These are phyloP conservation scores for Kradibia gibbosae DNA, from an alignment of 1,140 invertebrate genomes.

Conservation along the genomic window DNA sequence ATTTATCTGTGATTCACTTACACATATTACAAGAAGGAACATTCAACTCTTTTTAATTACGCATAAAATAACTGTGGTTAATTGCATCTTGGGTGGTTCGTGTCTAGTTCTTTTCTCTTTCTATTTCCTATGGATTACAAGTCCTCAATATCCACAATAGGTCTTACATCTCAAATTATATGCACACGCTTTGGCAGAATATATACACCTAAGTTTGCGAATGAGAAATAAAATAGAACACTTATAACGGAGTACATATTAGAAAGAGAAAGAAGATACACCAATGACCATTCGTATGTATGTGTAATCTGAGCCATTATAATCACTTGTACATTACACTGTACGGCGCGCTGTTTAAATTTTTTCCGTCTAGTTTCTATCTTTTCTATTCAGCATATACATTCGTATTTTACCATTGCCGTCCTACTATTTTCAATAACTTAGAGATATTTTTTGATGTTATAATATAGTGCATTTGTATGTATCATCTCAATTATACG, in stretches of 20 bases:
- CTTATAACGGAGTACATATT: not conserved
- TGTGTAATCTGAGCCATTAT: constrained; percentile 22
- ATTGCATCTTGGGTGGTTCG: constrained; percentile 43
- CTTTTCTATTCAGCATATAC: not conserved
- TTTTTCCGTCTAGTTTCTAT: not conserved
- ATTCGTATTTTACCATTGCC: not conserved
- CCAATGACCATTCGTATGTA: constrained; percentile 10
- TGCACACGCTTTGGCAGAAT: not conserved
- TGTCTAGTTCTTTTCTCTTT: not conserved
- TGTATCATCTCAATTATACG: not conserved
- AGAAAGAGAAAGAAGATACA: not conserved
- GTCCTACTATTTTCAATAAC: constrained; percentile 7
- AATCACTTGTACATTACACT: constrained; percentile 54
- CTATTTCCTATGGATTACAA: constrained; percentile 3
- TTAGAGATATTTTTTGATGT: not conserved
- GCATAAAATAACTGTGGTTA: constrained; percentile 30
- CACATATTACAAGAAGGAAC: not conserved
- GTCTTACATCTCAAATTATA: not conserved
- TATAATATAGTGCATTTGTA: not conserved
- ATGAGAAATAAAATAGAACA: constrained; percentile 12
- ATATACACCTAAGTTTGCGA: constrained; percentile 1
- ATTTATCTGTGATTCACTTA: not conserved
- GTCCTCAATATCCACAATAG: constrained; percentile 30
- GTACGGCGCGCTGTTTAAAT: not conserved
- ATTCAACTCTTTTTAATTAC: constrained; percentile 39